Evolutionary conservation across 2,888 invertebrate genomes (phyloP), one percentile per base, ranked within the genome.

Genomic region (Pomacea canaliculata): DNA sequence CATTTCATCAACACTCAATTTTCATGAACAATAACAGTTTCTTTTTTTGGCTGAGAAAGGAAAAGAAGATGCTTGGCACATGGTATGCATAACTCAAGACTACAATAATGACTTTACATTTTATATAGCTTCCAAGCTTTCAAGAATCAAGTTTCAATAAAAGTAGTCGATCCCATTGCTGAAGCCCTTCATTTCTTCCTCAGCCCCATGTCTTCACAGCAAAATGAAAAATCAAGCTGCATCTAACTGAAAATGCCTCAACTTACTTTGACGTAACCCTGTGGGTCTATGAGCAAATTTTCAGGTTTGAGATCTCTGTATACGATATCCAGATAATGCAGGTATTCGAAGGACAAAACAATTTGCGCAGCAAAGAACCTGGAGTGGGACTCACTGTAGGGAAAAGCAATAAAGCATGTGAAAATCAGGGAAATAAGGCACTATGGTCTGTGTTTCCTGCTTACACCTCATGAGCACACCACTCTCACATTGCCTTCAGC

Each of bases 341-440:
- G 95, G 92, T 99, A 99, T 93, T 99, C 99, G 92, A 99, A 99
- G 78, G 99, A 99, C 90, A 99, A 94, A 86, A 99, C 99, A 89
- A 99, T 99, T 93, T 99, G 99, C 86, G 99, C 99, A 87, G 99
- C 99, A 92, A 99, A 99, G 93, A 99, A 99, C 81, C 99, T 94
- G 85, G 98, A 98, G 91, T 99, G 98, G 59, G 98, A 97, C 92
- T 99, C 99, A 85, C 97, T 97, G 92, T 95, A 94, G 83, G 81
- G 81, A 73, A 70, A 76, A 76, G 48, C 75, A 76, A 70, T 70
- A 70, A 76, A 76, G 65, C 75, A 76, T 70, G 70, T 76, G 60
- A 76, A 76, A 70, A 71, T 49, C 62, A 62, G 51, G 23, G 56
- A 63, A 70, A 70, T 56, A 70, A n/a, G 16, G 49, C 8, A 69